These are phyloP conservation scores for Parasteatoda lunata DNA, from an alignment of 2,888 invertebrate genomes.

Conservation along the genomic window DNA sequence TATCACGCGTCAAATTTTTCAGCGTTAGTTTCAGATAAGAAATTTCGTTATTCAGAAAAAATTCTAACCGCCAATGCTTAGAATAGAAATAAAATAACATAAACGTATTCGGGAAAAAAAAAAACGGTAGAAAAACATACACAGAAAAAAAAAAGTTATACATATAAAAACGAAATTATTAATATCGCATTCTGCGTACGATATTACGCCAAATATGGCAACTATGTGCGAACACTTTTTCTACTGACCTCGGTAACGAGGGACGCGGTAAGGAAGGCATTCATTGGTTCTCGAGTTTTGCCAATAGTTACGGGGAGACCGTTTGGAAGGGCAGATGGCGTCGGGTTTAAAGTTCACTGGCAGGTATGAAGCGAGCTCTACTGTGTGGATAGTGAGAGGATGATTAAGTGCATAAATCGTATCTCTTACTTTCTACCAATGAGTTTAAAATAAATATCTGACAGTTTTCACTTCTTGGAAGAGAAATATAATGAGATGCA, in stretches of 20 bases:
- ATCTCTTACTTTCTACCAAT: no score
- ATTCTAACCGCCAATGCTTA: no score
- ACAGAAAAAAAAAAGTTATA: neutral
- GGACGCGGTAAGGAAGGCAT: slow-evolving; percentile 47
- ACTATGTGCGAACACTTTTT: neutral
- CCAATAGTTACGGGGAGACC: slow-evolving; percentile 53
- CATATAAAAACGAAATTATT: neutral
- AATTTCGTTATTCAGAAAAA: no score
- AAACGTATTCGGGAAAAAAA: neutral
- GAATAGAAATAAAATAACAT: no score
- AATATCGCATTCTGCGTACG: neutral
- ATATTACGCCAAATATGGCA: slow-evolving; percentile 9
- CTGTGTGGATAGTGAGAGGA: no score
- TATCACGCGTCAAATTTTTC: no score
- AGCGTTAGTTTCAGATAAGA: no score
- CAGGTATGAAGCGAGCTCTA: neutral
- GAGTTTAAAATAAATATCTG: no score
- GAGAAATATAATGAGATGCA: no score
- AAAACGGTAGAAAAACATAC: neutral
- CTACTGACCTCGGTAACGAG: slow-evolving; percentile 66
- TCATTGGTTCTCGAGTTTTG: slow-evolving; percentile 44
- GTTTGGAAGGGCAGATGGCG: slow-evolving; percentile 64
- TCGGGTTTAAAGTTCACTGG: slow-evolving; percentile 63
- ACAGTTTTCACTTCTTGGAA: no score
- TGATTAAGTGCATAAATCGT: no score